phyloP scores from a whole-genome alignment of 2,113 vertebrate species.

The Rana temporaria region DNA sequence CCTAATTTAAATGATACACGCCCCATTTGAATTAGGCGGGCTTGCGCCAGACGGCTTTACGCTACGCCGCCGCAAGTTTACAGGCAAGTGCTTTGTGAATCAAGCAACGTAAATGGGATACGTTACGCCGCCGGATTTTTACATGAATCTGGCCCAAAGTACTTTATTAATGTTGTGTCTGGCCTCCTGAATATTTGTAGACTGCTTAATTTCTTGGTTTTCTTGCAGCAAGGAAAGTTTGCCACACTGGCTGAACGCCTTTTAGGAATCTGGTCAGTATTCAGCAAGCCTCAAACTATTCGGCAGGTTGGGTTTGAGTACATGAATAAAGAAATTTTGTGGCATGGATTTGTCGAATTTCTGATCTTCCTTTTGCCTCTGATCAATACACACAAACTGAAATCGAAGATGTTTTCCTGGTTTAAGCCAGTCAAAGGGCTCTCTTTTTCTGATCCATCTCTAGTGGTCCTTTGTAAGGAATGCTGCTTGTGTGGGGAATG shows the following conservation, averaged over 20 bases:
- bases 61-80: too few relatives aligned
- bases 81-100: too few relatives aligned
- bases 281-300: slow-evolving; percentile 74
- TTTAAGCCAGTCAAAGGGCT: slow-evolving; percentile 65
- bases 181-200: slow-evolving; percentile 79
- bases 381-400: slow-evolving; percentile 85
- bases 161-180: slow-evolving; percentile 69
- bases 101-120: too few relatives aligned
- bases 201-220: slow-evolving; percentile 89
- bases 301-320: slow-evolving; percentile 89
- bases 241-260: slow-evolving; percentile 87
- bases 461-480: slow-evolving; percentile 69
- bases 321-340: slow-evolving; percentile 93
- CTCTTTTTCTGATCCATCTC: slow-evolving; percentile 24
- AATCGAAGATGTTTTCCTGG: slow-evolving; percentile 73
- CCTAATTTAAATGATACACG: too few relatives aligned
- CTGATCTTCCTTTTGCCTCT: slow-evolving; percentile 92
- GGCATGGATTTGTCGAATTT: slow-evolving; percentile 97
- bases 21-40: too few relatives aligned
- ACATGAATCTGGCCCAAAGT: too few relatives aligned
- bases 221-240: slow-evolving; percentile 86
- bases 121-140: too few relatives aligned
- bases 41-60: too few relatives aligned
- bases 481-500: slow-evolving; percentile 91
- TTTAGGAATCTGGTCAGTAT: slow-evolving; percentile 83